A percentile compares a stretch with the other conserved stretches of the same genome.
These are phyloP conservation scores for Tetranychus piercei DNA, from an alignment of 2,888 invertebrate genomes.

Conservation along the genomic window DNA sequence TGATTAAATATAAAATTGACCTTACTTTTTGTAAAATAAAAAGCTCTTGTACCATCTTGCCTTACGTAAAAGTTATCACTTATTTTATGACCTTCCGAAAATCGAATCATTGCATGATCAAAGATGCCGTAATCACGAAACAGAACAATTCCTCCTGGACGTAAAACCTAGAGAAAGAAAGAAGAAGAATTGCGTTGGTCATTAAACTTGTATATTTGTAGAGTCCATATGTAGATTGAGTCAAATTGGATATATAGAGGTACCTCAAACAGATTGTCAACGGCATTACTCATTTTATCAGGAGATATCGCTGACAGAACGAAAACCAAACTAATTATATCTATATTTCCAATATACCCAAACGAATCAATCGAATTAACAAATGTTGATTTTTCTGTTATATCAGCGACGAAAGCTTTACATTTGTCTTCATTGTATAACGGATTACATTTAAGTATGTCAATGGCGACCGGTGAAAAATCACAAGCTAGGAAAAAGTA, in stretches of 20 bases:
- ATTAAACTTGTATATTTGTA: neutral
- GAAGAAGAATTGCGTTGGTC: neutral
- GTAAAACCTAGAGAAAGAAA: constrained; percentile 30
- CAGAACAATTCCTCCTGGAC: constrained; percentile 55
- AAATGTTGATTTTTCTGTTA: neutral
- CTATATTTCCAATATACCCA: constrained; percentile 11
- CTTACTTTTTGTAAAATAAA: constrained; percentile 36
- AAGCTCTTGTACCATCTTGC: constrained; percentile 79
- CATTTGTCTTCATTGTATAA: constrained; percentile 41
- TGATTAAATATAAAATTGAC: neutral
- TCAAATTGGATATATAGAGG: neutral
- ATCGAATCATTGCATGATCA: constrained; percentile 87
- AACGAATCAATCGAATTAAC: neutral
- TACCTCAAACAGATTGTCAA: constrained; percentile 44
- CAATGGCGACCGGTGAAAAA: constrained; percentile 20
- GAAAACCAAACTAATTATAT: constrained; percentile 67
- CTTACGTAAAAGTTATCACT: constrained; percentile 80
- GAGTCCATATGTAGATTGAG: neutral
- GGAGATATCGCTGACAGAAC: constrained; percentile 88
- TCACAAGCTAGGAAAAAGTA: constrained; percentile 44
- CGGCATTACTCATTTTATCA: constrained; percentile 45
- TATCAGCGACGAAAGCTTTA: constrained; percentile 13
- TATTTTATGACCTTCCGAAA: constrained; percentile 78
- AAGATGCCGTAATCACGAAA: constrained; percentile 85
- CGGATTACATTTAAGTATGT: constrained; percentile 30